A percentile compares a stretch with the other conserved stretches of the same genome.
These are phyloP conservation scores for Carcharodon carcharias DNA, from an alignment of 2,797 vertebrate species.

Conservation along the genomic window DNA sequence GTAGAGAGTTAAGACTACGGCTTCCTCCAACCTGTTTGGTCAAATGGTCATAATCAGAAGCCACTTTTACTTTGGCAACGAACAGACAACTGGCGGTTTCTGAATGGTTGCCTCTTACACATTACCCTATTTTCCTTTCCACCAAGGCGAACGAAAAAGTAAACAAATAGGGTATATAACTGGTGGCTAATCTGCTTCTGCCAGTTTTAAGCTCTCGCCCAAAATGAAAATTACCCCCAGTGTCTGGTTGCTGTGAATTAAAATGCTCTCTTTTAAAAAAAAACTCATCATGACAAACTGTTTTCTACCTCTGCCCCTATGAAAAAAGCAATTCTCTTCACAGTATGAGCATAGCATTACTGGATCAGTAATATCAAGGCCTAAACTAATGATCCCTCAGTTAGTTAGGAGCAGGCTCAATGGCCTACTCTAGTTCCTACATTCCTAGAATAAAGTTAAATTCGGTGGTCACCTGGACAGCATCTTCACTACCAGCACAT, in stretches of 20 bases:
- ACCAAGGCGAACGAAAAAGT: background rate
- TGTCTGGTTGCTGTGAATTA: background rate
- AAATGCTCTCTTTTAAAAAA: background rate
- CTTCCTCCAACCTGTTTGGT: background rate
- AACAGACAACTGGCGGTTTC: background rate
- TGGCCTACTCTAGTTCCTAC: too few relatives aligned
- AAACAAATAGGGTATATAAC: background rate
- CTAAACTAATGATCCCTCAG: background rate
- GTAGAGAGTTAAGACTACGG: background rate
- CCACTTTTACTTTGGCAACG: background rate
- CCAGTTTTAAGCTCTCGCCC: background rate
- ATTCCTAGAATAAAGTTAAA: background rate
- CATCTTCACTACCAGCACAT: slow-evolving; percentile 91
- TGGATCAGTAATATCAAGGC: background rate
- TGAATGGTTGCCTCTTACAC: background rate
- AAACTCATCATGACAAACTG: background rate
- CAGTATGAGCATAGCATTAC: background rate
- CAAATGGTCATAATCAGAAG: background rate
- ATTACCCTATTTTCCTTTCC: background rate
- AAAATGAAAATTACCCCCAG: background rate
- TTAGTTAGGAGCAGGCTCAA: too few relatives aligned
- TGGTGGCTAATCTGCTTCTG: background rate
- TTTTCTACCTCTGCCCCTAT: background rate
- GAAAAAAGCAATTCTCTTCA: background rate
- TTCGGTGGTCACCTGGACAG: slow-evolving; percentile 73